Conservation (phyloP, 2,888 invertebrate species). For the Pandemis corylana region DNA sequence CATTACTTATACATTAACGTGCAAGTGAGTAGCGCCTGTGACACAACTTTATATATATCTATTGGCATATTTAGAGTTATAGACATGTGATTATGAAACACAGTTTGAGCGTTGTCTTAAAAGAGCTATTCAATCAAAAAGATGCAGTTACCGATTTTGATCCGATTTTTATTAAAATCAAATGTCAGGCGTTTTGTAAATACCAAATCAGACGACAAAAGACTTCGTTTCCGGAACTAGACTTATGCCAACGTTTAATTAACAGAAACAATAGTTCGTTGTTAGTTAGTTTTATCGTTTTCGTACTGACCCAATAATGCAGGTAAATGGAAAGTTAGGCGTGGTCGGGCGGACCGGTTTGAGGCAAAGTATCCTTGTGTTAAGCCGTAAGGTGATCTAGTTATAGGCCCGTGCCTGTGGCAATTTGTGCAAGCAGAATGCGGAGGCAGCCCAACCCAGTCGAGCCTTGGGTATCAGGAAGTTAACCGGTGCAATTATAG, state of each 20-base stretch:
- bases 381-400: conserved; percentile 78
- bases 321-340: conserved; percentile 80
- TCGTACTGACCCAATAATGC: conserved; percentile 59
- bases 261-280: conserved; percentile 46
- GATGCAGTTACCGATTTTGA: too few species aligned
- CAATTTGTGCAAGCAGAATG: conserved; percentile 73
- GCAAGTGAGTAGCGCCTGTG: neutral
- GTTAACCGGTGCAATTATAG: conserved; percentile 50
- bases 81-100: neutral
- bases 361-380: conserved; percentile 73
- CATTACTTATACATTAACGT: too few species aligned
- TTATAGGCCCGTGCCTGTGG: conserved; percentile 54
- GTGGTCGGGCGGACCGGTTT: conserved; percentile 73
- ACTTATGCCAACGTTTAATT: neutral
- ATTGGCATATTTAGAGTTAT: neutral
- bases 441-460: conserved; percentile 75
- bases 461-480: conserved; percentile 70
- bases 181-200: neutral
- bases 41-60: too few species aligned
- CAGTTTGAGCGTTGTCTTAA: too few species aligned
- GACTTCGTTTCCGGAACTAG: conserved; percentile 5
- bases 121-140: too few species aligned
- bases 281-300: conserved; percentile 49
- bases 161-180: neutral
- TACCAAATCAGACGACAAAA: neutral